Percentiles rank a stretch among this genome's conserved stretches.
Conservation (phyloP, 2,797 vertebrate genomes). For the Adrianichthys oophorus region DNA sequence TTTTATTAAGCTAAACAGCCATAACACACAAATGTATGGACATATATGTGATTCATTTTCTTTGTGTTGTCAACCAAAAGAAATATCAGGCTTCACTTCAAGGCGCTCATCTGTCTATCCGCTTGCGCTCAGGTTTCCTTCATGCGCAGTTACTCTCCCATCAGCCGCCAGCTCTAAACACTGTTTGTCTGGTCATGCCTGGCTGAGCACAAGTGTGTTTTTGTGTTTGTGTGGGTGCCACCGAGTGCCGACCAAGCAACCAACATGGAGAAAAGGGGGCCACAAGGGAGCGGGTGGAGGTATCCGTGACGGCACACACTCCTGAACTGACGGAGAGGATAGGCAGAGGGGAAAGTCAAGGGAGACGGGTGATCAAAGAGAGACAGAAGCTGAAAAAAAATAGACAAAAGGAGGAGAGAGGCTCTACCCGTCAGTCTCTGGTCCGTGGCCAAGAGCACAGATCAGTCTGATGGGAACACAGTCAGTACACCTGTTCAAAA, state of each 20-base stretch:
- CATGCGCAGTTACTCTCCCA: slow-evolving; percentile 60
- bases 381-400: slow-evolving; percentile 9
- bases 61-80: slow-evolving; percentile 20
- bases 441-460: slow-evolving; percentile 87
- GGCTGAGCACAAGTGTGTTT: slow-evolving; percentile 26
- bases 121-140: slow-evolving; percentile 28
- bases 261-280: slow-evolving; percentile 46
- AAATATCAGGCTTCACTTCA: slow-evolving; percentile 27
- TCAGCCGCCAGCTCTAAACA: slow-evolving; percentile 48
- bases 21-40: neutral
- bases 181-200: slow-evolving; percentile 65
- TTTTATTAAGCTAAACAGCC: neutral
- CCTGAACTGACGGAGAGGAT: slow-evolving; percentile 13
- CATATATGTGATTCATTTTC: slow-evolving; percentile 2
- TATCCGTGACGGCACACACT: slow-evolving; percentile 29
- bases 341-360: neutral
- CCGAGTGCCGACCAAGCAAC: slow-evolving; percentile 28
- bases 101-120: slow-evolving; percentile 24
- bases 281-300: slow-evolving; percentile 27
- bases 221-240: slow-evolving; percentile 15
- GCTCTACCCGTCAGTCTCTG: slow-evolving; percentile 86
- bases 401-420: slow-evolving; percentile 21
- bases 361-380: slow-evolving; percentile 7
- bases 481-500: slow-evolving; percentile 92
- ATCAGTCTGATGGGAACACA: slow-evolving; percentile 86